phyloP scores from a whole-genome alignment of 35 echinoderm and acorn worm genomes.

The Apostichopus californicus region DNA sequence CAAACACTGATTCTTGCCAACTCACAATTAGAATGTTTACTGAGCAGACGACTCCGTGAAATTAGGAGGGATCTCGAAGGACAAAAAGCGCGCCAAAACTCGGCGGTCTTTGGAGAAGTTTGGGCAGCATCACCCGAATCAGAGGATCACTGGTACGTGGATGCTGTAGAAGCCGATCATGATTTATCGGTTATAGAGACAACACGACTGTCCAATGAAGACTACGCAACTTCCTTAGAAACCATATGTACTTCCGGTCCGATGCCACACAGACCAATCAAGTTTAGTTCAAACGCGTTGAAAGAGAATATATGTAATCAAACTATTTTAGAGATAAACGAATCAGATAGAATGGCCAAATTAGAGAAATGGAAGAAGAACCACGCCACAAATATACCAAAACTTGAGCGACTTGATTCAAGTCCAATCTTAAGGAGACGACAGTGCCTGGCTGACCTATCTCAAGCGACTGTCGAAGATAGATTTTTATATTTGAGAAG shows the following conservation, averaged over 20 bases:
- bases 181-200: constrained; percentile 22
- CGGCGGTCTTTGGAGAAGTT: constrained; percentile 12
- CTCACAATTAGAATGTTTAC: constrained; percentile 14
- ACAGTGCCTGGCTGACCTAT: neutral
- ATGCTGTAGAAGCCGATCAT: neutral
- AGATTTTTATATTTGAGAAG: constrained; percentile 2
- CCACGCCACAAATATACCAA: constrained; percentile 14
- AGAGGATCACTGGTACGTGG: constrained; percentile 19
- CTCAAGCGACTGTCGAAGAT: neutral
- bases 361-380: constrained; percentile 3
- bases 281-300: constrained; percentile 10
- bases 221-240: constrained; percentile 5
- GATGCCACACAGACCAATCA: constrained; percentile 5
- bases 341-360: neutral
- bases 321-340: neutral
- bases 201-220: constrained; percentile 12
- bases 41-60: neutral
- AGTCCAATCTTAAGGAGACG: neutral
- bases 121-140: neutral
- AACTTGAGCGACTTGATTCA: constrained; percentile 36
- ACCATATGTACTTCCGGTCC: neutral
- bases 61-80: constrained; percentile 24
- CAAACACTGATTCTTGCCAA: constrained; percentile 33
- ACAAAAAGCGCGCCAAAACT: constrained; percentile 43
- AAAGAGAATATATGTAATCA: constrained; percentile 20